Conservation (phyloP, 2,113 vertebrate genomes). For the Scatophagus argus region DNA sequence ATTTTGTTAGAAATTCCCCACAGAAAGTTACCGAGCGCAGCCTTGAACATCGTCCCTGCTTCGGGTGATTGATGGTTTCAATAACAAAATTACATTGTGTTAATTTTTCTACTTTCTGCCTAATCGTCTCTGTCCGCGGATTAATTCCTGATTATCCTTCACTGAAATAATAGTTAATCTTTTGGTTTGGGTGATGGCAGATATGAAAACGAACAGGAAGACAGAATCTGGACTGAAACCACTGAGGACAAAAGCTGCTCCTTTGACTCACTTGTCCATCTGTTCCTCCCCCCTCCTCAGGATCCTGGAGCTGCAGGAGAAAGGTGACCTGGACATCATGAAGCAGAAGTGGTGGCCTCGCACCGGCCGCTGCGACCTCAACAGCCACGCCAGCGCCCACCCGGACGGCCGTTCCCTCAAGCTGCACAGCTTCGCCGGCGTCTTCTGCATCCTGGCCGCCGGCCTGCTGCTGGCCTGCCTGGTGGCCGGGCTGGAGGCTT, state of each 20-base stretch:
- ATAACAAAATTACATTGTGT: not conserved
- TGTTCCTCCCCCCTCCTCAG: constrained; percentile 78
- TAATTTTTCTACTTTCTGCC: too few species aligned
- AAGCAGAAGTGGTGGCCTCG: constrained; percentile 99
- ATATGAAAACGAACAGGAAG: too few species aligned
- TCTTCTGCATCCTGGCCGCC: constrained; percentile 98
- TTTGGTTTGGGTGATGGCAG: too few species aligned
- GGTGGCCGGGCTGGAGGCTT: constrained; percentile 95
- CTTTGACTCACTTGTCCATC: not conserved
- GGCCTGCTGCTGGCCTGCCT: constrained; percentile 97
- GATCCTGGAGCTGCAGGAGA: constrained; percentile 97
- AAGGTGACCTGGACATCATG: constrained; percentile 95
- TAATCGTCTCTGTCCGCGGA: too few species aligned
- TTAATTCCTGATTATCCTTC: too few species aligned
- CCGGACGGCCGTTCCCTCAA: constrained; percentile 94
- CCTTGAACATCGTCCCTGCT: not conserved
- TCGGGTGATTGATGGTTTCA: not conserved
- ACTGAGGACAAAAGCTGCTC: too few species aligned
- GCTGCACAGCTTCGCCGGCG: constrained; percentile 97
- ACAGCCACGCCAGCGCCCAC: constrained; percentile 87
- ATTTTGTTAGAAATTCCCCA: not conserved
- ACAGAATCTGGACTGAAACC: too few species aligned
- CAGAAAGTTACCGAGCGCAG: not conserved
- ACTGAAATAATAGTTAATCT: too few species aligned
- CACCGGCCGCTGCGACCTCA: constrained; percentile 93